Evolutionary conservation across 2,113 vertebrate species (phyloP).

Genomic region (Megatriorchis doriae): DNA sequence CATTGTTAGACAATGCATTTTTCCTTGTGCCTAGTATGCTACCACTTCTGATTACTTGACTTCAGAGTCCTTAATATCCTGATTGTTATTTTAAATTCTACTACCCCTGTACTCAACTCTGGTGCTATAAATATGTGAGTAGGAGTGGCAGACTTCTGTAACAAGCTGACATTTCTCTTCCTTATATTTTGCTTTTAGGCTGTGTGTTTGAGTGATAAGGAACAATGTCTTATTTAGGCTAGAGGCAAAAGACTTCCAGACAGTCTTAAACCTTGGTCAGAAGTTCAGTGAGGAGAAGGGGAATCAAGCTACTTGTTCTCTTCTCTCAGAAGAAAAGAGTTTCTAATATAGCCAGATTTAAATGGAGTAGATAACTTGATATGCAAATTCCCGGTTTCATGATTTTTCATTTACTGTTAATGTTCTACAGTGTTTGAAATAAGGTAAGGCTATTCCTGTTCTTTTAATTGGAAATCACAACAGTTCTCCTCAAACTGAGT

Average conservation of each 20-base stretch:
- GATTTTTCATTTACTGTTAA: neutral
- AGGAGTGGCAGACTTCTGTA: slow-evolving; percentile 51
- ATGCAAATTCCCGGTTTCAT: neutral
- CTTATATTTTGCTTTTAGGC: slow-evolving; percentile 3
- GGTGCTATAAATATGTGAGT: slow-evolving; percentile 38
- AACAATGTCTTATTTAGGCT: neutral
- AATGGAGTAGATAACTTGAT: neutral
- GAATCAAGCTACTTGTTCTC: neutral
- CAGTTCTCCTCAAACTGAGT: neutral
- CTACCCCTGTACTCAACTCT: slow-evolving; percentile 1
- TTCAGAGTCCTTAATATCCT: slow-evolving; percentile 20
- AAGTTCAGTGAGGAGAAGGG: neutral
- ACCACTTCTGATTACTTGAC: neutral
- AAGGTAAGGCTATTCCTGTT: neutral
- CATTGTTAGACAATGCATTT: neutral
- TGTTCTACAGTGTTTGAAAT: neutral
- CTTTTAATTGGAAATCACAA: neutral
- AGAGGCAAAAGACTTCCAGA: neutral
- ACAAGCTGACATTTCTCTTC: neutral
- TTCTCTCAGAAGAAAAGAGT: neutral
- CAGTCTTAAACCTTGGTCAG: neutral
- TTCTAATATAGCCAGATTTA: neutral
- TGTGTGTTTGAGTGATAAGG: neutral
- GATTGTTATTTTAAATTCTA: neutral
- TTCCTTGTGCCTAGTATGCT: neutral